These are phyloP conservation scores for Euphysa ruthae DNA, from an alignment of 30 jellyfish, hydroid and myxozoan genomes.

Conservation along the genomic window DNA sequence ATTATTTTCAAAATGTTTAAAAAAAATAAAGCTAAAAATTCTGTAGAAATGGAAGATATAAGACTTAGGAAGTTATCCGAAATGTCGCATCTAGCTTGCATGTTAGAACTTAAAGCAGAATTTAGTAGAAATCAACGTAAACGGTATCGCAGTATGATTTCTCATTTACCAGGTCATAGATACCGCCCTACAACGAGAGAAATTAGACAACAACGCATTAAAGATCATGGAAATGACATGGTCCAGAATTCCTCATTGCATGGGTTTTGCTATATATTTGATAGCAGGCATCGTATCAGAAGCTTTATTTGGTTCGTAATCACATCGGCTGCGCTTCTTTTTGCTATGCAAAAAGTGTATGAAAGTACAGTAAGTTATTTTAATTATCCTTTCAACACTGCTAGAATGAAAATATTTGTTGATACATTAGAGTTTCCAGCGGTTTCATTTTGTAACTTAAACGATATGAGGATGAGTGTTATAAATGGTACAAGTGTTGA, in stretches of 20 bases:
- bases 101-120: conserved; percentile 34
- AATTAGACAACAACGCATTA: conserved; percentile 32
- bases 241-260: conserved; percentile 67
- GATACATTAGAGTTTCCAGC: conserved; percentile 86
- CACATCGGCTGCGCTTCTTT: conserved; percentile 47
- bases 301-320: conserved; percentile 67
- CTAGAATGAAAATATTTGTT: conserved; percentile 44
- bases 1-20: too few relatives aligned
- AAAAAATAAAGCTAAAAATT: not conserved
- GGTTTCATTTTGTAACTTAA: conserved; percentile 82
- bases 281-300: conserved; percentile 64
- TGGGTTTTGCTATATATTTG: conserved; percentile 69
- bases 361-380: conserved; percentile 60
- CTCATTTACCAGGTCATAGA: conserved; percentile 21
- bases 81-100: conserved; percentile 11
- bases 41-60: not conserved
- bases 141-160: conserved; percentile 4
- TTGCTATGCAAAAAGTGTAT: conserved; percentile 54
- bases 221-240: conserved; percentile 33
- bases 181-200: not conserved
- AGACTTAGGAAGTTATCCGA: not conserved
- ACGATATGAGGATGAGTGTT: conserved; percentile 66
- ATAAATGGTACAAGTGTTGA: conserved; percentile 59
- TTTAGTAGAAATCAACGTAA: not conserved
- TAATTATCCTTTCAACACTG: conserved; percentile 72